Percentiles rank a stretch among this genome's conserved stretches.
These are phyloP conservation scores for Bombus turneri DNA, from an alignment of 1,140 invertebrate species.

Conservation along the genomic window DNA sequence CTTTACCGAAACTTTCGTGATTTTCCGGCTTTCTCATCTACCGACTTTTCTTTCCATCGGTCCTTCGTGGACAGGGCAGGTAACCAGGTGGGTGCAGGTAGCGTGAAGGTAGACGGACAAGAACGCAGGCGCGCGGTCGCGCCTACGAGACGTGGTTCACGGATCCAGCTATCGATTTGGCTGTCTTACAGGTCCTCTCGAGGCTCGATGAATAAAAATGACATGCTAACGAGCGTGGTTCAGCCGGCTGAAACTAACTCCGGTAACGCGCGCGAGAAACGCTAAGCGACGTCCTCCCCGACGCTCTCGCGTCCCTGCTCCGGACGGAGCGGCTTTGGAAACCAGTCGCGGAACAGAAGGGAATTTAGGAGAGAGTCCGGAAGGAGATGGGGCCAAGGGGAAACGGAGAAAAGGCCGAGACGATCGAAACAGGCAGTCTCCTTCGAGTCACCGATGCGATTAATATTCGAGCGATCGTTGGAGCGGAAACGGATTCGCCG, in stretches of 20 bases:
- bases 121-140: slow-evolving; percentile 49
- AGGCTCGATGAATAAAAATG: slow-evolving; percentile 55
- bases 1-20: slow-evolving; percentile 22
- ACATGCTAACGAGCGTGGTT: slow-evolving; percentile 54
- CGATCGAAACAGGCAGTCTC: slow-evolving; percentile 19
- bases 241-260: slow-evolving; percentile 38
- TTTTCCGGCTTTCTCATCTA: not conserved
- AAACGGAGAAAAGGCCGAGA: slow-evolving; percentile 1
- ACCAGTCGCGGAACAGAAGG: slow-evolving; percentile 10
- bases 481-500: slow-evolving; percentile 32
- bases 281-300: slow-evolving; percentile 25
- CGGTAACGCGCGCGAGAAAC: slow-evolving; percentile 38
- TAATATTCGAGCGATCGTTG: slow-evolving; percentile 45
- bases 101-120: not conserved
- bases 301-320: not conserved
- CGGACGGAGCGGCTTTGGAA: slow-evolving; percentile 5
- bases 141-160: slow-evolving; percentile 37
- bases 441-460: slow-evolving; percentile 47
- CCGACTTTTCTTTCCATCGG: not conserved
- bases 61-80: not conserved
- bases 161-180: slow-evolving; percentile 54
- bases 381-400: not conserved
- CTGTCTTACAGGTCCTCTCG: slow-evolving; percentile 50
- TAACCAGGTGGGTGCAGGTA: slow-evolving; percentile 2
- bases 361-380: not conserved